A percentile compares a stretch with the other conserved stretches of the same genome.
Evolutionary conservation across 2,888 invertebrate genomes (phyloP).

Genomic region (Ramazzottius varieornatus): DNA sequence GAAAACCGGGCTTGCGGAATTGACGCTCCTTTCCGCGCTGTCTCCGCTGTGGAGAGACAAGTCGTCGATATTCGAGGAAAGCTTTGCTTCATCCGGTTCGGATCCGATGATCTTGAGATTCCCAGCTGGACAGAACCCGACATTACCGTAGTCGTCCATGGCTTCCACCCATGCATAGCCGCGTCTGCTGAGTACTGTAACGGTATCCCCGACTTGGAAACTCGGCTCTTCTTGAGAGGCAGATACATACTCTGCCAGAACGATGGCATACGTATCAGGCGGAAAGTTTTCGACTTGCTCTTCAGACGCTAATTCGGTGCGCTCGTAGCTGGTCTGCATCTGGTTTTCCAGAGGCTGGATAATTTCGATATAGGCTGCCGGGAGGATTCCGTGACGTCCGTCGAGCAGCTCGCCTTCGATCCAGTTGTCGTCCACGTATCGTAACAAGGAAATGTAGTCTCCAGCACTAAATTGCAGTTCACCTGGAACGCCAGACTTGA

Average conservation of each 20-base stretch:
- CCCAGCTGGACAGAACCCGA: background rate
- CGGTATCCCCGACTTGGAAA: background rate
- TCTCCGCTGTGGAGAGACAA: background rate
- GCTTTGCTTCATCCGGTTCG: background rate
- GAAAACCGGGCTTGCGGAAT: background rate
- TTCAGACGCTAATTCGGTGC: background rate
- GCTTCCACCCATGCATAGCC: background rate
- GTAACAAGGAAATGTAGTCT: constrained; percentile 5
- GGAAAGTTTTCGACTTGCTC: background rate
- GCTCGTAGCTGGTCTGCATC: no score
- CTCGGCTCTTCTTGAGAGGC: background rate
- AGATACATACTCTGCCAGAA: background rate
- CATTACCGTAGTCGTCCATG: constrained; percentile 1
- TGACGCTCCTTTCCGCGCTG: background rate
- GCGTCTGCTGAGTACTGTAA: background rate
- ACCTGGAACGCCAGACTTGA: background rate
- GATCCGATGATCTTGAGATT: background rate
- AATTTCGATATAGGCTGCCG: constrained; percentile 6
- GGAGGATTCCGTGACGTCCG: constrained; percentile 7
- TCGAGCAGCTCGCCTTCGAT: constrained; percentile 5
- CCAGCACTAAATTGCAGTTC: constrained; percentile 6
- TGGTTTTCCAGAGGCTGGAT: constrained; percentile 5
- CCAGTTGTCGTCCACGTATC: constrained; percentile 6
- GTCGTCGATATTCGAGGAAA: background rate
- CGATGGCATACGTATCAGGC: background rate